Percentiles rank a stretch among this genome's conserved stretches.
Conservation (phyloP, 2,113 vertebrate species). For the Gadus chalcogrammus region DNA sequence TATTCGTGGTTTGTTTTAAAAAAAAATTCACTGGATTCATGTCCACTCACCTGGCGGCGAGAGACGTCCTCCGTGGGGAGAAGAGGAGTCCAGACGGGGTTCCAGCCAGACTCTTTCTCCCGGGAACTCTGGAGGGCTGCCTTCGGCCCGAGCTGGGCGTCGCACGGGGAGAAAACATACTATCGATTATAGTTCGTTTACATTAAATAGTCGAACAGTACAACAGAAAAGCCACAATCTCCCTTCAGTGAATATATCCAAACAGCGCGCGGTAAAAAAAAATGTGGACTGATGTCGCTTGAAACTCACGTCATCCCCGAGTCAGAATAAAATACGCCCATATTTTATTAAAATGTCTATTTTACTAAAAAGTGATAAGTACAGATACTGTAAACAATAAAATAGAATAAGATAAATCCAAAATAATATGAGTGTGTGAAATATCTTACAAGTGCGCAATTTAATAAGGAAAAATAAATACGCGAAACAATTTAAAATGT, state of each 20-base stretch:
- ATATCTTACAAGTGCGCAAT: too few relatives aligned
- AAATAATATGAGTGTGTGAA: too few relatives aligned
- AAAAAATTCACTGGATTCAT: not conserved
- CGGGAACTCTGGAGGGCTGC: slow-evolving; percentile 48
- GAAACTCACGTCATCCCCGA: slow-evolving; percentile 45
- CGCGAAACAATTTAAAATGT: not conserved
- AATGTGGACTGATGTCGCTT: slow-evolving; percentile 33
- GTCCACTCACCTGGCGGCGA: slow-evolving; percentile 55
- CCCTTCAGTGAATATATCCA: not conserved
- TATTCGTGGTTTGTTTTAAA: too few relatives aligned
- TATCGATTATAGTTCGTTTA: not conserved
- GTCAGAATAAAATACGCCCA: not conserved
- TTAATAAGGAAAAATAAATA: not conserved
- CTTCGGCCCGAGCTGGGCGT: slow-evolving; percentile 64
- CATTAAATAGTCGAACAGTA: too few relatives aligned
- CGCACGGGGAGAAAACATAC: slow-evolving; percentile 58
- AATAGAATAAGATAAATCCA: too few relatives aligned
- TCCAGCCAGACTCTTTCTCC: slow-evolving; percentile 59
- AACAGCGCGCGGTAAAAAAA: slow-evolving; percentile 46
- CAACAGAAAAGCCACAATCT: too few relatives aligned
- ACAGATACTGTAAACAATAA: too few relatives aligned
- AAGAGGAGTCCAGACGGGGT: slow-evolving; percentile 60
- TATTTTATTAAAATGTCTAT: not conserved
- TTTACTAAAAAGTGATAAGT: too few relatives aligned
- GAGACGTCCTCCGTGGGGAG: slow-evolving; percentile 65